These are phyloP conservation scores for Drosophila bifasciata DNA, from an alignment of 1,140 invertebrate genomes.

Conservation along the genomic window DNA sequence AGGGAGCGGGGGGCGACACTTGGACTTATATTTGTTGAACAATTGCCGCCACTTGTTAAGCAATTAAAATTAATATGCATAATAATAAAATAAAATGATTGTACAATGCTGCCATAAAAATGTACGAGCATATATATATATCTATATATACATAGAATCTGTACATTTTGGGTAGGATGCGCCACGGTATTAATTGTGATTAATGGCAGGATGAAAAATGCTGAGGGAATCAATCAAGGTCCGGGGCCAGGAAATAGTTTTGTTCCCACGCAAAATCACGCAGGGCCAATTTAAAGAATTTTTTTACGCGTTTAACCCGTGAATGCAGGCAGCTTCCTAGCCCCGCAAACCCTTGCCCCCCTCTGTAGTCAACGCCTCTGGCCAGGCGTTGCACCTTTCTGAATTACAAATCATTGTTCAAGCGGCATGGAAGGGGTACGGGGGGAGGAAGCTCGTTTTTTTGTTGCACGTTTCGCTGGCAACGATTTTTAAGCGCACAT, in stretches of 20 bases:
- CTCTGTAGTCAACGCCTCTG: slow-evolving; percentile 48
- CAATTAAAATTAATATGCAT: slow-evolving; percentile 77
- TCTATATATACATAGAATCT: neutral
- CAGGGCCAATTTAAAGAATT: slow-evolving; percentile 57
- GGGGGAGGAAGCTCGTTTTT: slow-evolving; percentile 25
- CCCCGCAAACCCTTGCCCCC: too few relatives aligned
- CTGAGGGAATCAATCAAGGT: slow-evolving; percentile 43
- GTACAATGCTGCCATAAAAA: slow-evolving; percentile 16
- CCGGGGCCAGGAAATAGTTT: slow-evolving; percentile 17
- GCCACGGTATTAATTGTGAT: slow-evolving; percentile 67
- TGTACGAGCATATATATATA: too few relatives aligned
- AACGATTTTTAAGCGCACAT: slow-evolving; percentile 65
- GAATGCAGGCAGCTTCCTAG: slow-evolving; percentile 13
- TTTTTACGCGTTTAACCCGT: slow-evolving; percentile 36
- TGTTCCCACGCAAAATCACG: slow-evolving; percentile 60
- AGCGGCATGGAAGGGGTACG: neutral
- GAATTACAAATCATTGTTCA: slow-evolving; percentile 72
- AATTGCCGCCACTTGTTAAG: slow-evolving; percentile 68
- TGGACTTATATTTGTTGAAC: slow-evolving; percentile 26
- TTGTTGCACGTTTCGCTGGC: slow-evolving; percentile 27
- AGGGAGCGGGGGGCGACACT: neutral
- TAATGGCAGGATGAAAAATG: slow-evolving; percentile 38
- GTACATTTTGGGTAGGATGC: slow-evolving; percentile 10
- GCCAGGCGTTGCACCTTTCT: slow-evolving; percentile 70
- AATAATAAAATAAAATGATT: slow-evolving; percentile 68